Base-by-base conservation (phyloP, 2,888 invertebrate genomes). In the Heliothis peltigera region DNA sequence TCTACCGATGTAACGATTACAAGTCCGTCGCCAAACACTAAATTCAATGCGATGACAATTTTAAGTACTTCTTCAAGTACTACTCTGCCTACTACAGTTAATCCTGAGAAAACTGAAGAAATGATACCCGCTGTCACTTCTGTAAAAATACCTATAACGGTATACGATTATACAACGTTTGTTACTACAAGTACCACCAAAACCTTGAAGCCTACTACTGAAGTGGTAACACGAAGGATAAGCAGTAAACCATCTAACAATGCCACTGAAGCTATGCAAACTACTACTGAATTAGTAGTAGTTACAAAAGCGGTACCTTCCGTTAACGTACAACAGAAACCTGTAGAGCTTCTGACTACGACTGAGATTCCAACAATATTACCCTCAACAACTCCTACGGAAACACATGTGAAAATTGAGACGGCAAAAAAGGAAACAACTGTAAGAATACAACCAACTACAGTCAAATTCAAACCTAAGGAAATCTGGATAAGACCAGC, bases 401-500 rank as follows among this genome's bases (percentile, higher is more conserved):
- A 79, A 75, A 79, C 66, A 25, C 67, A 69, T 21, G 52, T 64
- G 52, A 83, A 80, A 65, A 59, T 65, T 28, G 90, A 89, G 70
- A 81, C 83, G 8, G 86, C 88, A 10, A 90, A 77, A 67, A 91
- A 88, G 43, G 91, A 92, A 68, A 83, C 87, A 28, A 89, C 89
- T 17, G 69, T 83, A 8, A 91, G 84, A 86, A 77, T 78, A n/a
- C 75, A 77, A 48, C 83, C 88, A 17, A 89, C 91, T n/a, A 93
- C 93, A 21, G 66, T 83, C 0, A 95, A 94, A 81, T 89, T 90
- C 25, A 92, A 93, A 71, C 91, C 92, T n/a, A 95, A 95, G 82
- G 95, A 95, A 81, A 95, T 95, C 82, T 95, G 95, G 95, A 95
- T 95, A 79, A 87, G 86, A 76, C 95, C 95, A 47, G 91, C 94